These are phyloP conservation scores for Eristalis intricaria DNA, from an alignment of 2,888 invertebrate species.

Conservation along the genomic window DNA sequence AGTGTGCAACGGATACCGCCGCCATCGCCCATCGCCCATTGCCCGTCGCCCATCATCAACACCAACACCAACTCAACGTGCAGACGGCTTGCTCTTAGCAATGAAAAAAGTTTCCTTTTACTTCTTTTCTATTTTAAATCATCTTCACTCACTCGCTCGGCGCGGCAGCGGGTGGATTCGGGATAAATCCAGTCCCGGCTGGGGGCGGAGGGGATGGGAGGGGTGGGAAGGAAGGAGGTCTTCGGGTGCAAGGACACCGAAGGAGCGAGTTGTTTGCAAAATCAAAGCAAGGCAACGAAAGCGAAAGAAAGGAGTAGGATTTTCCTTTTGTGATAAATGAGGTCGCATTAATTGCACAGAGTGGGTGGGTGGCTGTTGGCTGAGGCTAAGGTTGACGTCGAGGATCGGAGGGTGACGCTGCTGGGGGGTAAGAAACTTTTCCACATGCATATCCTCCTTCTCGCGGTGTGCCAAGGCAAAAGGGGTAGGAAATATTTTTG, in stretches of 20 bases:
- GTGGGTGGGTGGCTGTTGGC: neutral
- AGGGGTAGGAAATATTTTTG: conserved; percentile 10
- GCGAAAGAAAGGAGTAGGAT: conserved; percentile 56
- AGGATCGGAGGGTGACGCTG: neutral
- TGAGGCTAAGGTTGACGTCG: neutral
- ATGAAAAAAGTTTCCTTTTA: conserved; percentile 28
- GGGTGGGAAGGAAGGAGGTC: neutral
- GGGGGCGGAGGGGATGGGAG: neutral
- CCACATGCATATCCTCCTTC: conserved; percentile 19
- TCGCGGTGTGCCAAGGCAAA: conserved; percentile 36
- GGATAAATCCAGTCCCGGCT: neutral
- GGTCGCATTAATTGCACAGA: conserved; percentile 66
- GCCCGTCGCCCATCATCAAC: neutral
- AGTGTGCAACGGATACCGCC: neutral
- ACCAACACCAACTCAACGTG: neutral
- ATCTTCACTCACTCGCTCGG: neutral
- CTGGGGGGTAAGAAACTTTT: conserved; percentile 25
- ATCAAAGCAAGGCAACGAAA: conserved; percentile 55
- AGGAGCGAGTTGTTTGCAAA: conserved; percentile 39
- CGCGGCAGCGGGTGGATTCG: neutral
- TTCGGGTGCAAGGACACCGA: conserved; percentile 37
- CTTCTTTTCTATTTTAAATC: neutral
- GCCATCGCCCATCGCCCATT: neutral
- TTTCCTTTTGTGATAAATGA: conserved; percentile 68
- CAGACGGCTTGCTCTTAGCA: conserved; percentile 38